These are phyloP conservation scores for Diabrotica balteata DNA, from an alignment of 2,888 invertebrate genomes.

Conservation along the genomic window DNA sequence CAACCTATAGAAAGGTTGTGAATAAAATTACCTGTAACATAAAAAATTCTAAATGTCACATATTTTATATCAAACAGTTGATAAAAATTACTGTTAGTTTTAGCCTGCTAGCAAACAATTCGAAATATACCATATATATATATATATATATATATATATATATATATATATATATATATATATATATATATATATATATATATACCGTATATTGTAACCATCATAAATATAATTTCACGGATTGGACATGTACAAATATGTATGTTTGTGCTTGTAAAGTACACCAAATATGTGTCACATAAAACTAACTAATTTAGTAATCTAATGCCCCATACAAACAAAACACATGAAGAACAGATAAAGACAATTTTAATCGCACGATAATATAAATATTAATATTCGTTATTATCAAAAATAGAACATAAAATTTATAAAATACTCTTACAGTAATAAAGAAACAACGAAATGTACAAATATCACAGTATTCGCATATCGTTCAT, in stretches of 20 bases:
- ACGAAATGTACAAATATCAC: constrained; percentile 58
- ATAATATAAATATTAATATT: constrained; percentile 33
- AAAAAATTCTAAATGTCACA: no score
- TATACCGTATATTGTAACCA: no score
- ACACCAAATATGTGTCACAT: constrained; percentile 25
- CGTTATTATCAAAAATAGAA: constrained; percentile 52
- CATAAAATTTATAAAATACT: constrained; percentile 44
- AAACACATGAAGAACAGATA: constrained; percentile 43
- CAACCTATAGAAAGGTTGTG: no score
- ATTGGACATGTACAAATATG: not conserved
- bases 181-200: no score
- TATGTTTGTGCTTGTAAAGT: not conserved
- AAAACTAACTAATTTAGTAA: constrained; percentile 25
- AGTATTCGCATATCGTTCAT: constrained; percentile 52
- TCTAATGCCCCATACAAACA: constrained; percentile 43
- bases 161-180: no score
- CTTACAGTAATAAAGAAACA: constrained; percentile 49
- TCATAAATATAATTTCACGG: no score
- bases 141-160: no score
- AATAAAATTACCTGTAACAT: no score
- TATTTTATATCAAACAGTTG: no score
- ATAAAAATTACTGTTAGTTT: no score
- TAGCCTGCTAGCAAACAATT: no score
- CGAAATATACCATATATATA: no score
- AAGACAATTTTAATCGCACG: constrained; percentile 38